These are phyloP conservation scores for Lonchura striata DNA, from an alignment of 2,113 vertebrate species.

Conservation along the genomic window DNA sequence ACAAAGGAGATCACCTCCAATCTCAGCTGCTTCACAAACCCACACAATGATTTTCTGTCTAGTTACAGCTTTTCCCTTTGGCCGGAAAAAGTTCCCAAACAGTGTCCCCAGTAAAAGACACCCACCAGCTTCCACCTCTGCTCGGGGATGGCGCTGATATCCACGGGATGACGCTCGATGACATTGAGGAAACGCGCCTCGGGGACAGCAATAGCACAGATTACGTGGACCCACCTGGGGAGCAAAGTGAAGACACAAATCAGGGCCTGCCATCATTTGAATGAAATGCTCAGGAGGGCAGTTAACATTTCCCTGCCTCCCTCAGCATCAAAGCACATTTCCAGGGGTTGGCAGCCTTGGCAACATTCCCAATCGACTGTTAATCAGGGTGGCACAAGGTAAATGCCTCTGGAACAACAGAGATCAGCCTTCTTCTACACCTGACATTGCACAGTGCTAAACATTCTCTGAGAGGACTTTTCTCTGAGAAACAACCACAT, in stretches of 20 bases:
- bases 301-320: constrained; percentile 42
- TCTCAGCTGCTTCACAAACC: background rate
- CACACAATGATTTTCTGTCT: background rate
- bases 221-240: constrained; percentile 91
- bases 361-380: background rate
- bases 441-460: background rate
- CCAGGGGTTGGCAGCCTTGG: background rate
- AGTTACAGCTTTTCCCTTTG: background rate
- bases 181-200: constrained; percentile 90
- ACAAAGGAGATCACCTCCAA: background rate
- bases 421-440: background rate
- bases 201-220: constrained; percentile 91
- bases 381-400: background rate
- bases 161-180: constrained; percentile 89
- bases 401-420: background rate
- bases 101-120: background rate
- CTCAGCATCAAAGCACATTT: background rate
- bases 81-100: too few species aligned
- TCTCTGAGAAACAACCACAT: background rate
- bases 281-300: background rate
- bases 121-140: constrained; percentile 91
- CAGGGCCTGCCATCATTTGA: background rate
- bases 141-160: constrained; percentile 87
- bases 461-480: background rate
- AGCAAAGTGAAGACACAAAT: background rate